phyloP scores from a whole-genome alignment of 2,797 vertebrate species.

The Masticophis lateralis region DNA sequence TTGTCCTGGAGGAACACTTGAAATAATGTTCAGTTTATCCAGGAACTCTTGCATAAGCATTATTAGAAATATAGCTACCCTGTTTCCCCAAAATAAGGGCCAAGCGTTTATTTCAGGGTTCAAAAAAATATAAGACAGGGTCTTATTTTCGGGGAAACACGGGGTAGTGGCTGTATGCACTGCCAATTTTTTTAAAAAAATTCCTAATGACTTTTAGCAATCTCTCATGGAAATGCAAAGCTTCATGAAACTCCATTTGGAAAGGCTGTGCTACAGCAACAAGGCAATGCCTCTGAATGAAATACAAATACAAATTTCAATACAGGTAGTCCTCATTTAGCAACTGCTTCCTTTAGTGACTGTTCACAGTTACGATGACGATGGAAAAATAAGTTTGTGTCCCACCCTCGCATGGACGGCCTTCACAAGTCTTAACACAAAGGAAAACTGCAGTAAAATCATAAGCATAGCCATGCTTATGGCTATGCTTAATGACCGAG shows the following conservation, averaged over 20 bases:
- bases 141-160: too few relatives aligned
- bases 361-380: background rate
- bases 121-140: too few relatives aligned
- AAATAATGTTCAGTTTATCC: background rate
- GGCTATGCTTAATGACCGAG: background rate
- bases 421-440: background rate
- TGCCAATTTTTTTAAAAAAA: background rate
- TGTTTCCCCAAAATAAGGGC: too few relatives aligned
- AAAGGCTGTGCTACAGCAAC: background rate
- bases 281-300: background rate
- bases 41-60: background rate
- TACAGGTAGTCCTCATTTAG: background rate
- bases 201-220: background rate
- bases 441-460: background rate
- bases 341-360: background rate
- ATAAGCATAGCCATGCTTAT: background rate
- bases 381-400: background rate
- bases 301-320: background rate
- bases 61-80: background rate
- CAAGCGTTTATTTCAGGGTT: too few relatives aligned
- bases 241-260: background rate
- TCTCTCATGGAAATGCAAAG: background rate
- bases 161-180: background rate
- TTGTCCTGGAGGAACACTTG: background rate
- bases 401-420: background rate